phyloP scores from a whole-genome alignment of 2,888 invertebrate genomes.

The Stratiomys singularior region DNA sequence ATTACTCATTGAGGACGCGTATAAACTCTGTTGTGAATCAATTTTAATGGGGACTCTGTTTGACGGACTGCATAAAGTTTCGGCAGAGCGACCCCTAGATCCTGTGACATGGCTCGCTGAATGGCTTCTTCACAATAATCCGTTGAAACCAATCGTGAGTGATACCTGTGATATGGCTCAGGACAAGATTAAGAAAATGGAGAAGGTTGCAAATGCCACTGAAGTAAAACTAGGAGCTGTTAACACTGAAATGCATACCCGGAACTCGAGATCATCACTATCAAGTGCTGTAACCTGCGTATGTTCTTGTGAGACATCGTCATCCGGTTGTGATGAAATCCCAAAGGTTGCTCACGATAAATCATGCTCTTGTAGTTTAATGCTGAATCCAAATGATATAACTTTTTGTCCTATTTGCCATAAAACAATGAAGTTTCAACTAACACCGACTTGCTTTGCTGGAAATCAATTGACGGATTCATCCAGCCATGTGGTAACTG shows the following conservation, averaged over 20 bases:
- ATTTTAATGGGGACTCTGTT: conserved; percentile 73
- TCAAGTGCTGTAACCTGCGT: conserved; percentile 5
- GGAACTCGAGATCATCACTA: neutral
- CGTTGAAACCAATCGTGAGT: conserved; percentile 72
- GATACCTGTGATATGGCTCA: conserved; percentile 52
- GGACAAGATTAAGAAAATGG: neutral
- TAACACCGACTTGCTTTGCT: neutral
- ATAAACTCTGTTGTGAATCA: conserved; percentile 76
- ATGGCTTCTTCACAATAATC: conserved; percentile 79
- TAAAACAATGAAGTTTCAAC: conserved; percentile 37
- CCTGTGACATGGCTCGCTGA: conserved; percentile 83
- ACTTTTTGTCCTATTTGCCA: conserved; percentile 42
- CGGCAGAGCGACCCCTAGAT: conserved; percentile 77
- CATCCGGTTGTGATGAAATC: neutral
- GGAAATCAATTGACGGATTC: neutral
- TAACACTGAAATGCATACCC: neutral
- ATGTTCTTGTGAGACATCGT: conserved; percentile 11
- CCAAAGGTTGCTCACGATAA: neutral
- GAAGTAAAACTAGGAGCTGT: neutral
- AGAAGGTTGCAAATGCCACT: neutral
- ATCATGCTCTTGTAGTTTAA: conserved; percentile 17
- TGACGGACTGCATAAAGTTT: conserved; percentile 73
- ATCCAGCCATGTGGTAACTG: neutral
- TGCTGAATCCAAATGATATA: conserved; percentile 20
- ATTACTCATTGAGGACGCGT: conserved; percentile 70